phyloP scores from a whole-genome alignment of 2,113 vertebrate genomes.

The Mus spicilegus region DNA sequence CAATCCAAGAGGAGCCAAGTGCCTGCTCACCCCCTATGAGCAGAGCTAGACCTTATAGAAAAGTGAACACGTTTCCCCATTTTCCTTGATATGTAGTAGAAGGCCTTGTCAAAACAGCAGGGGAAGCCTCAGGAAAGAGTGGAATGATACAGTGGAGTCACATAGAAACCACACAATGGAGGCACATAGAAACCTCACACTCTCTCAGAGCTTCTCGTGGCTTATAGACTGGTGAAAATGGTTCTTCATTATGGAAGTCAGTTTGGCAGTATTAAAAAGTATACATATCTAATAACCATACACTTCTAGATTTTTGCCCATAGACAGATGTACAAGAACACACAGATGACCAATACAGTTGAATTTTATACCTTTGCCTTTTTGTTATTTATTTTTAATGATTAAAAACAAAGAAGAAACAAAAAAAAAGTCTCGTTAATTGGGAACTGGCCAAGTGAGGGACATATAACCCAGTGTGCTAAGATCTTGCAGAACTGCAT shows the following conservation, averaged over 20 bases:
- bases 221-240: background rate
- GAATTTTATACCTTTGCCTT: background rate
- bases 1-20: background rate
- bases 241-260: background rate
- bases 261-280: background rate
- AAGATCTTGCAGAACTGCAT: background rate
- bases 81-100: background rate
- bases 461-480: background rate
- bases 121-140: background rate
- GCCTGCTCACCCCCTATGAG: background rate
- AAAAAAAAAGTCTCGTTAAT: background rate
- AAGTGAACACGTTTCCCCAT: background rate
- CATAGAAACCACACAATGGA: background rate
- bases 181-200: background rate
- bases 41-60: background rate
- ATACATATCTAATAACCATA: background rate
- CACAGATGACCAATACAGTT: background rate
- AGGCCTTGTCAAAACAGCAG: conserved; percentile 23
- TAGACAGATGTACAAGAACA: background rate
- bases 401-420: conserved; percentile 4
- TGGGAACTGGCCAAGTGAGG: background rate
- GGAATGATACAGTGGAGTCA: background rate
- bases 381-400: conserved; percentile 53
- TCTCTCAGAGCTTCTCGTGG: background rate
- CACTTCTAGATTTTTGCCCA: background rate